These are phyloP conservation scores for Phacellophora camtschatica DNA, from an alignment of 30 jellyfish, hydroid and myxozoan species.

Conservation along the genomic window DNA sequence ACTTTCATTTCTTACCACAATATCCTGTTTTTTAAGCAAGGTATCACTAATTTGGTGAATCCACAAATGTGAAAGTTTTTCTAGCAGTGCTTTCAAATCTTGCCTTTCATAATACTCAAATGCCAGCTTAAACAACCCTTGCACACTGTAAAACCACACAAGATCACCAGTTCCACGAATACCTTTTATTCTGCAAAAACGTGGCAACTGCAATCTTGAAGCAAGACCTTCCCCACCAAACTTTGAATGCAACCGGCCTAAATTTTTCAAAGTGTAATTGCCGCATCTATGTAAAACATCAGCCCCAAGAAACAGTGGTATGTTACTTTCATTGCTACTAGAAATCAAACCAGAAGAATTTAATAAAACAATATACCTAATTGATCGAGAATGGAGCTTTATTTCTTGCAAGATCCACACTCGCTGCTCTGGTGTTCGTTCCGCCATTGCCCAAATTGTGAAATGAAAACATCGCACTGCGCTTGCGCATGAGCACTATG, in stretches of 20 bases:
- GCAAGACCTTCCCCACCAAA: constrained; percentile 45
- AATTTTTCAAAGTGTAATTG: constrained; percentile 14
- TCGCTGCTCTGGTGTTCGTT: neutral
- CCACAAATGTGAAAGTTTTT: constrained; percentile 23
- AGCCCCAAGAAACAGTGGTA: constrained; percentile 62
- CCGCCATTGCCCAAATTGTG: neutral
- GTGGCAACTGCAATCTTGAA: constrained; percentile 24
- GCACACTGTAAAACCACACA: constrained; percentile 64
- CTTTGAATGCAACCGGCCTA: constrained; percentile 46
- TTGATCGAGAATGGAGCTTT: neutral
- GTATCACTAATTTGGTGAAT: constrained; percentile 14
- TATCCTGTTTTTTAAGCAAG: neutral
- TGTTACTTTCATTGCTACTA: neutral
- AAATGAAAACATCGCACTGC: neutral
- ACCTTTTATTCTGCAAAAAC: constrained; percentile 26
- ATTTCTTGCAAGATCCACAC: neutral
- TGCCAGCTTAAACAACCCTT: constrained; percentile 64
- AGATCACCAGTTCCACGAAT: constrained; percentile 46
- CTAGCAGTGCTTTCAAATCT: constrained; percentile 29
- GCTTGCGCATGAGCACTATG: too few species aligned
- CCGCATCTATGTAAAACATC: constrained; percentile 56
- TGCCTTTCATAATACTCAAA: constrained; percentile 20
- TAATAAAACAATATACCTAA: neutral
- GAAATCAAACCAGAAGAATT: neutral
- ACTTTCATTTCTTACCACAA: neutral